Evolutionary conservation across 2,113 vertebrate genomes (phyloP), one percentile per base, ranked within the genome.

Genomic region (Engystomops pustulosus): DNA sequence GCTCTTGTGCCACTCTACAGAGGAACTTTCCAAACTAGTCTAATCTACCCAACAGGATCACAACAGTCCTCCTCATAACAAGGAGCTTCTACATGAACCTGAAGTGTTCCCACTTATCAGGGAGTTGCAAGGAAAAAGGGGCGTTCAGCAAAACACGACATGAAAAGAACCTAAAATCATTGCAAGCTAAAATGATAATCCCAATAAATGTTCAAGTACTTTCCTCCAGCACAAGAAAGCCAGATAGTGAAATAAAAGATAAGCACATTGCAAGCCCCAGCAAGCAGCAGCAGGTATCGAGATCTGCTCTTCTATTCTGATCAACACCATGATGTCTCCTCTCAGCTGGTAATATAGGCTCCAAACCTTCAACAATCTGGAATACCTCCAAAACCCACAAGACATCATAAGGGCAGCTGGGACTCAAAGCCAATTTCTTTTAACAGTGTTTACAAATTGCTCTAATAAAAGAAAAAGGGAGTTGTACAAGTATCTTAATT

Each of bases 371-470:
- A 80, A 18, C 65, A 30, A 34, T 51, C 79, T 82, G 80, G 68
- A 82, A 60, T 55, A 72, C 69, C 51, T 74, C 80, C 51, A 82
- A 82, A 58, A 81, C 45, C 79, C 79, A 81, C 65, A 81, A 51
- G 79, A 82, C 49, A 71, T 67, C 36, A 51, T 45, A 45, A 82
- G 67, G 80, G 69, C 80, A 82, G 68, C 49, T 45, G 17, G 53
- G 69, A 74, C 80, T 44, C 80, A 0, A 60, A 82, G 80, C 53
- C 49, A 44, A 82, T 82, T 82, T 55, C 68, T 82, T 81, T 71
- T 81, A 81, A 70, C 80, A 41, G 68, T 71, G 68, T 71, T 81
- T 81, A 81, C 67, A 81, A 81, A 81, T 71, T 27, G 68, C 67
- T 71, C 32, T 72, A 82, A 82, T 72, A 82, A 82, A 72, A 74